These are phyloP conservation scores for Blennius ocellaris DNA, from an alignment of 2,113 vertebrate species.

Conservation along the genomic window DNA sequence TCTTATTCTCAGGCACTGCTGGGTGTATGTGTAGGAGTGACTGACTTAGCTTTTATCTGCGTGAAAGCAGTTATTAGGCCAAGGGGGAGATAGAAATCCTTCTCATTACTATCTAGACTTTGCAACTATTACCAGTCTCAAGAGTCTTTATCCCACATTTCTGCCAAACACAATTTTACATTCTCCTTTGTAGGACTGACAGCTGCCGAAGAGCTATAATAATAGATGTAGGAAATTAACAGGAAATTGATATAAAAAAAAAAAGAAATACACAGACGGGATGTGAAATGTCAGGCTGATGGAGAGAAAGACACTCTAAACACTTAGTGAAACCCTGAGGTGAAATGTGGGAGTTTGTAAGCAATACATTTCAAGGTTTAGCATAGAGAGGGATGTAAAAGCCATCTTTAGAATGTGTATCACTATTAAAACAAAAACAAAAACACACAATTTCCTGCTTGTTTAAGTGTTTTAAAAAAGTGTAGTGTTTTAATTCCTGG, in stretches of 20 bases:
- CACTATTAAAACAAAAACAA: neutral
- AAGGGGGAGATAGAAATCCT: conserved; percentile 27
- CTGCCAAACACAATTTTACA: neutral
- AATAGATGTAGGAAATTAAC: conserved; percentile 5
- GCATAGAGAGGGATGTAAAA: conserved; percentile 1
- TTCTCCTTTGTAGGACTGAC: neutral
- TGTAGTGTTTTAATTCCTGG: neutral
- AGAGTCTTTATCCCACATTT: conserved; percentile 5
- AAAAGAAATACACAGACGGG: neutral
- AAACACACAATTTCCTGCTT: conserved; percentile 4
- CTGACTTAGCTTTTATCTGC: conserved; percentile 41
- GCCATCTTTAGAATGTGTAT: neutral
- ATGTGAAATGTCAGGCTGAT: conserved; percentile 7
- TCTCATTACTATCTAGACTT: conserved; percentile 24
- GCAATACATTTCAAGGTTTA: conserved; percentile 15
- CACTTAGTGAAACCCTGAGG: neutral
- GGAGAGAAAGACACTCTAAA: neutral
- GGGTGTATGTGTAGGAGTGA: conserved; percentile 42
- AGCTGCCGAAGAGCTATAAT: neutral
- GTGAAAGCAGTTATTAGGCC: conserved; percentile 46
- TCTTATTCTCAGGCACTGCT: conserved; percentile 25
- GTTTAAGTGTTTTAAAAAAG: conserved; percentile 20
- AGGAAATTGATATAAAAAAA: neutral
- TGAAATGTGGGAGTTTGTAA: conserved; percentile 10
- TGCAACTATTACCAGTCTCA: conserved; percentile 17